Conservation (phyloP, 23 tunicate genomes). For the Ascidia mentula region DNA sequence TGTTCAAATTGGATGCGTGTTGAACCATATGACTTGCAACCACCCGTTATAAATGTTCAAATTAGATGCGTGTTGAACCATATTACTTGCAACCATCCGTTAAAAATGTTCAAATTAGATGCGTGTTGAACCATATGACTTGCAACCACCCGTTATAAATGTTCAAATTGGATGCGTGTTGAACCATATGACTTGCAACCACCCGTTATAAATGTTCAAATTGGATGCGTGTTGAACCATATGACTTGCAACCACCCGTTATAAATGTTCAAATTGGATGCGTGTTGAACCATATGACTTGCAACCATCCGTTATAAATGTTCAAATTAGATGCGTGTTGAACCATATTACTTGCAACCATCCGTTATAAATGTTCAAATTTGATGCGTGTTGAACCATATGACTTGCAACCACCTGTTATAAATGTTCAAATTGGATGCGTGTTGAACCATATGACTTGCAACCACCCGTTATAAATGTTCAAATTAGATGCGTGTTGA, state of each 20-base stretch:
- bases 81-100: conserved; percentile 16
- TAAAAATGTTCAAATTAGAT: too few species aligned
- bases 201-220: too few species aligned
- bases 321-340: conserved; percentile 29
- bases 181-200: conserved; percentile 11
- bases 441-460: not conserved
- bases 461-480: too few species aligned
- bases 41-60: too few species aligned
- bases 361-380: too few species aligned
- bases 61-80: conserved; percentile 19
- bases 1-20: conserved; percentile 26
- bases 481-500: conserved; percentile 26
- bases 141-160: too few species aligned
- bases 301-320: too few species aligned
- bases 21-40: conserved; percentile 10
- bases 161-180: conserved; percentile 23
- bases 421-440: too few species aligned
- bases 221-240: conserved; percentile 14
- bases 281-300: not conserved
- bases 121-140: not conserved
- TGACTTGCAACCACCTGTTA: conserved; percentile 23
- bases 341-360: conserved; percentile 8
- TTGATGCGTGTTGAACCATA: conserved; percentile 11
- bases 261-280: too few species aligned
- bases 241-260: conserved; percentile 19